A percentile compares a stretch with the other conserved stretches of the same genome.
phyloP scores from a whole-genome alignment of 2,888 invertebrate genomes.

The Drosophila kambysellisi region DNA sequence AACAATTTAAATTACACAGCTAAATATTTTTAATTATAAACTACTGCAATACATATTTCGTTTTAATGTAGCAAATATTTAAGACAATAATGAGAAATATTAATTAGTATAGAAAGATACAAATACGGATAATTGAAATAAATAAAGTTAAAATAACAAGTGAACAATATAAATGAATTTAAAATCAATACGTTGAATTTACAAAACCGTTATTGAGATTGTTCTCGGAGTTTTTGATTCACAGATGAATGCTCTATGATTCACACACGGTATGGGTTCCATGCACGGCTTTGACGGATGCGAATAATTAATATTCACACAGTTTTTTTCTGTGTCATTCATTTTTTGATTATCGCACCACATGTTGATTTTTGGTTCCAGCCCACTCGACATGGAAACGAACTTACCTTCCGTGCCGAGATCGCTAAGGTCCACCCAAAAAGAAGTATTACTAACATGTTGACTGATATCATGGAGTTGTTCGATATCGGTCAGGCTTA shows the following conservation, averaged over 20 bases:
- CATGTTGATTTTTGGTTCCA: not conserved
- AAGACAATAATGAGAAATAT: not conserved
- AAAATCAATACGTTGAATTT: not conserved
- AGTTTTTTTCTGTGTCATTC: not conserved
- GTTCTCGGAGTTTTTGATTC: slow-evolving; percentile 18
- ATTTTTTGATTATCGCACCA: slow-evolving; percentile 16
- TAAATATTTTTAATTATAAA: not conserved
- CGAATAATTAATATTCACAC: slow-evolving; percentile 17
- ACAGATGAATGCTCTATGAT: slow-evolving; percentile 8
- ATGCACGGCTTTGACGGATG: slow-evolving; percentile 11
- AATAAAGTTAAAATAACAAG: not conserved
- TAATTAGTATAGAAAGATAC: not conserved
- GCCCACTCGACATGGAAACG: slow-evolving; percentile 32
- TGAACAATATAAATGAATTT: not conserved
- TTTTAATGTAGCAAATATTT: not conserved
- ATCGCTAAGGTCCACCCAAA: slow-evolving; percentile 37
- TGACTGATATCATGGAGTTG: not conserved
- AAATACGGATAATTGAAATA: not conserved
- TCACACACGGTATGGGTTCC: slow-evolving; percentile 6
- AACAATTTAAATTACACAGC: not conserved
- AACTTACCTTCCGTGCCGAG: slow-evolving; percentile 8
- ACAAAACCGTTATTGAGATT: slow-evolving; percentile 16
- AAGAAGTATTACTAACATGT: fast-evolving
- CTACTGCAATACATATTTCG: not conserved
- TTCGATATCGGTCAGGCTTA: not conserved